Conservation (phyloP, 1,140 invertebrate genomes). For the Pseudomyrmex cubaensis region DNA sequence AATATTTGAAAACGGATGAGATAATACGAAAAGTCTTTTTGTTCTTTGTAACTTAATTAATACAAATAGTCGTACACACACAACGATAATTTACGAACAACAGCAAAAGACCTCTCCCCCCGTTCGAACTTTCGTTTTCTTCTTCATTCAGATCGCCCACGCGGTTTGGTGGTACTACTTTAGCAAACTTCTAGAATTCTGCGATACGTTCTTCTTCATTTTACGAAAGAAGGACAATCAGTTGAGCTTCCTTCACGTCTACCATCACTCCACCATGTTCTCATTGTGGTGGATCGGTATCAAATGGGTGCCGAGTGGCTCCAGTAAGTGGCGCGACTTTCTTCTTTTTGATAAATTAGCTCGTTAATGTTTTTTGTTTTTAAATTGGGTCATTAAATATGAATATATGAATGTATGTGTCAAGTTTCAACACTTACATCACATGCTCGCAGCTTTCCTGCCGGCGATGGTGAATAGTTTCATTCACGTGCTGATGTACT, state of each 20-base stretch:
- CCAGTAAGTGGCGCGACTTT: conserved; percentile 88
- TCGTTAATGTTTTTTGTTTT: not conserved
- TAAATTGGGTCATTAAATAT: too few species aligned
- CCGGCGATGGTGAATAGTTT: conserved; percentile 96
- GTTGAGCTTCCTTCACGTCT: conserved; percentile 95
- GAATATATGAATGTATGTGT: not conserved
- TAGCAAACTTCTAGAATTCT: conserved; percentile 97
- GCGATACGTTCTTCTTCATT: conserved; percentile 97
- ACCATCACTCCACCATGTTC: conserved; percentile 97
- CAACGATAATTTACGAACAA: too few species aligned
- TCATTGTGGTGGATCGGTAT: conserved; percentile 97
- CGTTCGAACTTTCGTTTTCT: not conserved
- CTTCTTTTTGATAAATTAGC: not conserved
- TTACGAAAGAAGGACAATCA: conserved; percentile 95
- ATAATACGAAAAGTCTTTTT: not conserved
- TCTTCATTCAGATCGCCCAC: conserved; percentile 91
- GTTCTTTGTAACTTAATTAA: not conserved
- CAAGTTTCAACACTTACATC: not conserved
- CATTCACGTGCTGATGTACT: conserved; percentile 97
- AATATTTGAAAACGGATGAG: too few species aligned
- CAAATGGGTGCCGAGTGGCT: conserved; percentile 98
- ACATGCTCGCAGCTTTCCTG: conserved; percentile 88
- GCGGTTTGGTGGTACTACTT: conserved; percentile 99
- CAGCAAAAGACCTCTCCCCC: not conserved
- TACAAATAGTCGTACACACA: too few species aligned